Evolutionary conservation across 2,888 invertebrate species (phyloP).

Genomic region (Yponomeuta sedellus): DNA sequence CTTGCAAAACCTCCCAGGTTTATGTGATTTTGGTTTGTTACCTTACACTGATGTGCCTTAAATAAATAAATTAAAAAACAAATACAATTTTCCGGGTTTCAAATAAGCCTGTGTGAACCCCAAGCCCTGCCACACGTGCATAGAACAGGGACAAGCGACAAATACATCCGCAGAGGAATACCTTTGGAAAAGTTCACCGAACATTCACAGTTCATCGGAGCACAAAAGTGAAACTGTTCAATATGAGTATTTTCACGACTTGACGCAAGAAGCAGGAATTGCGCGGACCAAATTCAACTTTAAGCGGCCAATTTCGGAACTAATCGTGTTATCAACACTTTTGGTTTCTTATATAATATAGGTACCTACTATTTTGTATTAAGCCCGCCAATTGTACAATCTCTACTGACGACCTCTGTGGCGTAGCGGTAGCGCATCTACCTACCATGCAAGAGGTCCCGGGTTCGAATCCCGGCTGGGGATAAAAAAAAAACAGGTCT

Average conservation of each 20-base stretch:
- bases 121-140: conserved; percentile 1
- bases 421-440: too few relatives aligned
- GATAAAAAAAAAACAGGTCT: too few relatives aligned
- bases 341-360: background rate
- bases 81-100: background rate
- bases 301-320: background rate
- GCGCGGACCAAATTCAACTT: background rate
- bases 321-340: too few relatives aligned
- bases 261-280: background rate
- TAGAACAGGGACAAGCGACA: conserved; percentile 10
- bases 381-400: too few relatives aligned
- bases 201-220: conserved; percentile 62
- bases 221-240: conserved; percentile 71
- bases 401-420: too few relatives aligned
- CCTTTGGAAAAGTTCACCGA: conserved; percentile 60
- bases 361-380: too few relatives aligned
- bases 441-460: too few relatives aligned
- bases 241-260: conserved; percentile 38
- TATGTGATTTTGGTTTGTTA: too few relatives aligned
- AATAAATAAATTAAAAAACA: too few relatives aligned
- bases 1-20: too few relatives aligned
- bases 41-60: too few relatives aligned
- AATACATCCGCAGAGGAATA: conserved; percentile 13
- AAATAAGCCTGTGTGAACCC: background rate
- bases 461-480: too few relatives aligned